phyloP scores from a whole-genome alignment of 2,888 invertebrate species.

The Tuberolachnus salignus region DNA sequence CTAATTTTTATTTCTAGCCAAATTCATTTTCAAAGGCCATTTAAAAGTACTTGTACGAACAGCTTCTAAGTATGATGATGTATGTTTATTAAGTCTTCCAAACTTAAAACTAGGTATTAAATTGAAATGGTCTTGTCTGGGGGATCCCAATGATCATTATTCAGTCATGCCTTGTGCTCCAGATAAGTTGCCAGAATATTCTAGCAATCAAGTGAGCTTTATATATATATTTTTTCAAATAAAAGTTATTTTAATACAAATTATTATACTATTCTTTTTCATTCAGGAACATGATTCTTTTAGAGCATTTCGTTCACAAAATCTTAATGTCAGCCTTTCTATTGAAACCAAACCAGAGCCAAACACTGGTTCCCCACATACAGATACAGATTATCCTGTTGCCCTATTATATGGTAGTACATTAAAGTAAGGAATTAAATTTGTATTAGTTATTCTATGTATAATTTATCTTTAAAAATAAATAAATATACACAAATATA shows the following conservation, averaged over 20 bases:
- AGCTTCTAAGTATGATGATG: conserved; percentile 98
- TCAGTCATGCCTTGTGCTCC: conserved; percentile 94
- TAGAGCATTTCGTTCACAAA: conserved; percentile 89
- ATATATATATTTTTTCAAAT: neutral
- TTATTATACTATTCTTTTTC: conserved; percentile 5
- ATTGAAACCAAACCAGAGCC: conserved; percentile 75
- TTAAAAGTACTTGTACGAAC: conserved; percentile 94
- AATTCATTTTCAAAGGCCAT: conserved; percentile 89
- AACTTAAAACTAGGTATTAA: conserved; percentile 82
- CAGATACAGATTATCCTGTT: conserved; percentile 70
- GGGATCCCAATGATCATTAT: conserved; percentile 95
- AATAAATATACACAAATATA: neutral
- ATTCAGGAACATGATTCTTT: conserved; percentile 89
- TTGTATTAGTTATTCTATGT: neutral
- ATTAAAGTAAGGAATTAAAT: conserved; percentile 66
- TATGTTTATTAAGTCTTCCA: conserved; percentile 88
- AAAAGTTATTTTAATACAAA: neutral
- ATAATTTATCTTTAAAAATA: neutral
- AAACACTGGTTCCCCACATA: conserved; percentile 64
- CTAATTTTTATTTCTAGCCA: conserved; percentile 66
- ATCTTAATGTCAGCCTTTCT: conserved; percentile 77
- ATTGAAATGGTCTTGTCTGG: conserved; percentile 88
- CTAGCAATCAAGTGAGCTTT: conserved; percentile 75
- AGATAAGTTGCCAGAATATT: conserved; percentile 93
- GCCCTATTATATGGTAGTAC: conserved; percentile 91